Evolutionary conservation across 2,888 invertebrate species (phyloP).

Genomic region (Aplocera efformata): DNA sequence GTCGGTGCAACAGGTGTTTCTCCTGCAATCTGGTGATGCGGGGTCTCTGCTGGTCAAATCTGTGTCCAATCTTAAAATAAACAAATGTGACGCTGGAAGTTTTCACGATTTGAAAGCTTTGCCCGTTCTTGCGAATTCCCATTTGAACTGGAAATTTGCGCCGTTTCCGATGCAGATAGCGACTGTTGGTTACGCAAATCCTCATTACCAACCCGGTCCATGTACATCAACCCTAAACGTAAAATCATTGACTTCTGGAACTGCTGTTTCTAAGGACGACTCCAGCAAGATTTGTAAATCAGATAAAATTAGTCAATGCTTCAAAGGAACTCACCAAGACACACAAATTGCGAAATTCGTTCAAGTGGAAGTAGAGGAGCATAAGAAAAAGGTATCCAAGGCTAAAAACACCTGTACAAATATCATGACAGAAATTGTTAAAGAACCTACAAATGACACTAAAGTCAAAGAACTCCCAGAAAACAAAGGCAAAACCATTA

Average conservation of each 20-base stretch:
- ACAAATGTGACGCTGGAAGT: conserved; percentile 29
- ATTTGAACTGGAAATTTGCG: conserved; percentile 44
- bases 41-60: conserved; percentile 49
- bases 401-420: not conserved
- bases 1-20: conserved; percentile 47
- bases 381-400: not conserved
- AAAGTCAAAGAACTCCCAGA: not conserved
- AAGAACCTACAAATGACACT: not conserved
- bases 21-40: conserved; percentile 58
- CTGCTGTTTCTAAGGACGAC: not conserved
- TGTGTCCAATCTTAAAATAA: conserved; percentile 35
- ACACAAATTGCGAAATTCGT: conserved; percentile 4
- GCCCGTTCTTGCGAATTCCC: conserved; percentile 39
- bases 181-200: conserved; percentile 58
- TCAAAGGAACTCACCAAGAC: conserved; percentile 22
- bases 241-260: conserved; percentile 19
- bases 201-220: conserved; percentile 29
- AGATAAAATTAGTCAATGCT: conserved; percentile 31
- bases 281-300: conserved; percentile 14
- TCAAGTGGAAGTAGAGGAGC: conserved; percentile 10
- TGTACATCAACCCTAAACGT: conserved; percentile 19
- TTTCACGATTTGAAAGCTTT: conserved; percentile 37
- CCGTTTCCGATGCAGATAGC: conserved; percentile 55
- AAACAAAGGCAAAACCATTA: not conserved
- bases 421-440: not conserved